These are phyloP conservation scores for Dasypolia templi DNA, from an alignment of 2,888 invertebrate species.

Conservation along the genomic window DNA sequence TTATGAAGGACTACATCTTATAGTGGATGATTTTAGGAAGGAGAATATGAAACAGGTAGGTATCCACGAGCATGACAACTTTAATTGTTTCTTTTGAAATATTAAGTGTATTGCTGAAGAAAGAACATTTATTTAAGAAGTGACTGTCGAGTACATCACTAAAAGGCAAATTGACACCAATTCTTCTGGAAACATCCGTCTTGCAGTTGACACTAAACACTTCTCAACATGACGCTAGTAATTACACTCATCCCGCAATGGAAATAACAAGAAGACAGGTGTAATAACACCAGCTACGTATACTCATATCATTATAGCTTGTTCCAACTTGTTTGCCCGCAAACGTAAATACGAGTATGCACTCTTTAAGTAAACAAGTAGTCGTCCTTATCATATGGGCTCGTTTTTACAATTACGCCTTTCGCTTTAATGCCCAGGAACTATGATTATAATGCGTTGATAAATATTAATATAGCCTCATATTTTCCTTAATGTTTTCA, in stretches of 20 bases:
- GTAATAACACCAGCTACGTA: conserved; percentile 36
- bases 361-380: conserved; percentile 52
- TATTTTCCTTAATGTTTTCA: conserved; percentile 60
- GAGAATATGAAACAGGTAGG: not conserved
- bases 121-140: conserved; percentile 18
- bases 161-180: conserved; percentile 25
- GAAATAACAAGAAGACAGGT: conserved; percentile 45
- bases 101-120: conserved; percentile 5
- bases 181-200: conserved; percentile 24
- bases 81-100: not conserved
- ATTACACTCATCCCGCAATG: conserved; percentile 47
- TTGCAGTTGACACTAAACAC: conserved; percentile 41
- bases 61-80: not conserved
- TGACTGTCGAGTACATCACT: conserved; percentile 9
- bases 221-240: conserved; percentile 16
- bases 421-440: conserved; percentile 59
- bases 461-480: conserved; percentile 55
- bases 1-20: not conserved
- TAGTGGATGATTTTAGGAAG: not conserved
- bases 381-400: conserved; percentile 60
- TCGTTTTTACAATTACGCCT: conserved; percentile 61
- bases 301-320: conserved; percentile 39
- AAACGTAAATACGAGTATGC: conserved; percentile 40
- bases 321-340: conserved; percentile 33
- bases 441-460: conserved; percentile 53